A percentile compares a stretch with the other conserved stretches of the same genome.
Evolutionary conservation across 1,140 invertebrate genomes (phyloP).

Genomic region (Holcopasites calliopsidis): DNA sequence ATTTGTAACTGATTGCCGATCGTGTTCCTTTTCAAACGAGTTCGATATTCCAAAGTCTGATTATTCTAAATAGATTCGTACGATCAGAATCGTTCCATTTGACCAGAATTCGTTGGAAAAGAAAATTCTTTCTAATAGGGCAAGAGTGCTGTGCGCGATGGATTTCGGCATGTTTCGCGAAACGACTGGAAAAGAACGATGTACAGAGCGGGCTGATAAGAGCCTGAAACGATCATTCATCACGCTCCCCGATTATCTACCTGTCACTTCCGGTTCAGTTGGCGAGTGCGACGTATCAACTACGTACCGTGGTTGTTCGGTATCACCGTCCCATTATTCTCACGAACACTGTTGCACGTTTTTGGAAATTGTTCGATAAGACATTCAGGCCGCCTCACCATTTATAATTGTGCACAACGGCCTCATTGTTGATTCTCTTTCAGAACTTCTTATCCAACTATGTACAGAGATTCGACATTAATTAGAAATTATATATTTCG

Average conservation of each 20-base stretch:
- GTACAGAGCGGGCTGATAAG: conserved; percentile 47
- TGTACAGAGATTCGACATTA: no score
- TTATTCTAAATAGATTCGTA: no score
- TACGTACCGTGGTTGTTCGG: neutral
- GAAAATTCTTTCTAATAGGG: neutral
- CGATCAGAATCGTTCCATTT: no score
- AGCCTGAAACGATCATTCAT: conserved; percentile 44
- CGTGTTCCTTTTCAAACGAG: no score
- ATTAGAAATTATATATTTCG: no score
- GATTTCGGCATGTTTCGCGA: conserved; percentile 47
- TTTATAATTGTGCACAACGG: no score
- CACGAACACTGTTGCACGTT: neutral
- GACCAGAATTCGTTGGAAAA: conserved; percentile 42
- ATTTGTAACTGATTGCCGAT: no score
- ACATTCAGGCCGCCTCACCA: neutral
- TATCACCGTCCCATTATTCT: conserved; percentile 5
- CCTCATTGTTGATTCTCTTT: no score
- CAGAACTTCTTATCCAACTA: no score
- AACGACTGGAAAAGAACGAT: conserved; percentile 26
- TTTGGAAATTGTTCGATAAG: conserved; percentile 7
- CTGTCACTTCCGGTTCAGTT: conserved; percentile 52
- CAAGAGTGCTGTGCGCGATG: conserved; percentile 43
- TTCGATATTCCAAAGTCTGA: no score
- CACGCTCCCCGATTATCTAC: conserved; percentile 58
- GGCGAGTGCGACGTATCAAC: conserved; percentile 50